Conservation (phyloP, 1,140 invertebrate species). For the Probaryconus sp. region DNA sequence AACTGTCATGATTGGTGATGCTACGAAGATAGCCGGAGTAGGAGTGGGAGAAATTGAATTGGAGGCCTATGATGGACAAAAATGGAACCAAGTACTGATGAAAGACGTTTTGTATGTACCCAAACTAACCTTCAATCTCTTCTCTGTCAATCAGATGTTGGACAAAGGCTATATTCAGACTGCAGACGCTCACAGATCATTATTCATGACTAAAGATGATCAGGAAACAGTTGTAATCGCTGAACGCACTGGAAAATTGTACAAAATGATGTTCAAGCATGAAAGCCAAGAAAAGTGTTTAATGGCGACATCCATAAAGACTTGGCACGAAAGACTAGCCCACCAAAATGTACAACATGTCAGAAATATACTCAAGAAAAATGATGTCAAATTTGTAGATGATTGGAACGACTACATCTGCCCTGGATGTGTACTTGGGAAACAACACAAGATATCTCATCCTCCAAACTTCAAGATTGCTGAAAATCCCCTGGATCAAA, state of each 20-base stretch:
- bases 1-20: slow-evolving; percentile 19
- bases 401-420: slow-evolving; percentile 54
- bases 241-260: slow-evolving; percentile 47
- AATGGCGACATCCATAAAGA: slow-evolving; percentile 1
- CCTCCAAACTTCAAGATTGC: slow-evolving; percentile 25
- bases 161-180: slow-evolving; percentile 48
- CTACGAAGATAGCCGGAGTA: neutral
- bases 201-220: slow-evolving; percentile 30
- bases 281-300: slow-evolving; percentile 47
- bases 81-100: slow-evolving; percentile 45
- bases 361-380: slow-evolving; percentile 4
- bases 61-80: slow-evolving; percentile 44
- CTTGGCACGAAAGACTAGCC: slow-evolving; percentile 7
- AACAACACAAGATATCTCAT: slow-evolving; percentile 46
- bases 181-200: slow-evolving; percentile 29
- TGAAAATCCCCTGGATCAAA: slow-evolving; percentile 41
- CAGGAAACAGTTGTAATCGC: slow-evolving; percentile 28
- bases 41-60: slow-evolving; percentile 35
- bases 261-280: slow-evolving; percentile 55
- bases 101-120: slow-evolving; percentile 59
- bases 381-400: slow-evolving; percentile 22
- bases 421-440: slow-evolving; percentile 60
- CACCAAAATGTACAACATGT: slow-evolving; percentile 7
- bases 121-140: too few species aligned
- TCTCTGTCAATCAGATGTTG: slow-evolving; percentile 56